These are phyloP conservation scores for Darevskia nairensis DNA, from an alignment of 2,797 vertebrate species.

Conservation along the genomic window DNA sequence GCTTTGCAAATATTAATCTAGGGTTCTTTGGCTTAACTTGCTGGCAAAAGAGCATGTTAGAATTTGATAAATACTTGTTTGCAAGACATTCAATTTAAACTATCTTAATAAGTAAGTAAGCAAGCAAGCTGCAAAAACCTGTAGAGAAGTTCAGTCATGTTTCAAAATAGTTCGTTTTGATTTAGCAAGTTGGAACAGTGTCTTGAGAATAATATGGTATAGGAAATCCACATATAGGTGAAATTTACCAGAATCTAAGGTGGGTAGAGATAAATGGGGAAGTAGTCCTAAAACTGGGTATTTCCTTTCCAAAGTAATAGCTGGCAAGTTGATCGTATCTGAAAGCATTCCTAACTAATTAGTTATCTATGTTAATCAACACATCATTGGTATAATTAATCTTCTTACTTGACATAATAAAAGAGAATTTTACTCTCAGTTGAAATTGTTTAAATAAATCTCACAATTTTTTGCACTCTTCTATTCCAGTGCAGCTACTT, in stretches of 20 bases:
- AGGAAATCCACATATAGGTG: not conserved
- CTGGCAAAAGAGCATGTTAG: not conserved
- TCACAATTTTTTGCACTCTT: not conserved
- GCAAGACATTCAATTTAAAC: not conserved
- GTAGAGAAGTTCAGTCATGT: not conserved
- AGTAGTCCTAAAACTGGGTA: not conserved
- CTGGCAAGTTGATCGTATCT: not conserved
- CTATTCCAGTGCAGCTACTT: not conserved
- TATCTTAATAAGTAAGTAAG: not conserved
- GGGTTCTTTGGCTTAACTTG: not conserved
- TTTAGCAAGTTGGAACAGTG: not conserved
- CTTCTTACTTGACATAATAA: not conserved
- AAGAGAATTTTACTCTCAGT: not conserved
- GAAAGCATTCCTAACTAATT: not conserved
- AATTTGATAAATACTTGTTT: not conserved
- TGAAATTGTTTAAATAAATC: not conserved
- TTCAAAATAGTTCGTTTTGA: not conserved
- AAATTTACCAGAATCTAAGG: not conserved
- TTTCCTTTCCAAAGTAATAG: not conserved
- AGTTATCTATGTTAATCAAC: not conserved
- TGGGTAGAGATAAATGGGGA: not conserved
- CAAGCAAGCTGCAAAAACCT: not conserved
- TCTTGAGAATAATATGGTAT: not conserved
- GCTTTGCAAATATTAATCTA: not conserved
- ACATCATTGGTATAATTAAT: not conserved